phyloP scores from a whole-genome alignment of 2,888 invertebrate genomes.

The Drosophila kambysellisi region DNA sequence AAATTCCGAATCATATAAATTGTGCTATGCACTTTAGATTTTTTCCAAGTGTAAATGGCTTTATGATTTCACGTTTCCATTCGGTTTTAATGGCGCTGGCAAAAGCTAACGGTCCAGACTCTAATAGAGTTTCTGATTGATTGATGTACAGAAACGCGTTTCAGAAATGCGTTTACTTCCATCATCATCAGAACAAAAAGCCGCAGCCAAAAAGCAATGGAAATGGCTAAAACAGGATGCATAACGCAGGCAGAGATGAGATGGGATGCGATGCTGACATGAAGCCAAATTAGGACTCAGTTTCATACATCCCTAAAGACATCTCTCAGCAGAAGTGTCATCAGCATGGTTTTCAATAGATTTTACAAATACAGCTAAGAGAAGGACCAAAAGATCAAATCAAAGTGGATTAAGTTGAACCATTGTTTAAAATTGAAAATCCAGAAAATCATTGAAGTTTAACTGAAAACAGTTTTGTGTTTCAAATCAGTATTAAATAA shows the following conservation, averaged over 20 bases:
- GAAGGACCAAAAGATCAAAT: not conserved
- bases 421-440: not conserved
- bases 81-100: conserved; percentile 31
- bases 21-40: not conserved
- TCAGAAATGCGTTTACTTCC: not conserved
- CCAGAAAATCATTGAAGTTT: not conserved
- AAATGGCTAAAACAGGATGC: conserved; percentile 12
- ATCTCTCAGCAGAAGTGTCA: not conserved
- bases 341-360: not conserved
- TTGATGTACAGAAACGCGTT: conserved; percentile 4
- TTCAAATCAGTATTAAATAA: not conserved
- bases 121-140: conserved; percentile 11
- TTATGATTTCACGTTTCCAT: conserved; percentile 27
- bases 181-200: conserved; percentile 30
- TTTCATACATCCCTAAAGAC: conserved; percentile 3
- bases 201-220: conserved; percentile 4
- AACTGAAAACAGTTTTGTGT: not conserved
- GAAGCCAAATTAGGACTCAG: conserved; percentile 3
- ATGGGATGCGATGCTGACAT: conserved; percentile 14
- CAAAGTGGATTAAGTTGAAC: not conserved
- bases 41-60: not conserved
- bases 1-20: not conserved
- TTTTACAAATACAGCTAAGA: not conserved
- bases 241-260: conserved; percentile 6
- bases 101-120: conserved; percentile 14